Conservation (phyloP, 1,140 invertebrate genomes). For the Ips typographus region DNA sequence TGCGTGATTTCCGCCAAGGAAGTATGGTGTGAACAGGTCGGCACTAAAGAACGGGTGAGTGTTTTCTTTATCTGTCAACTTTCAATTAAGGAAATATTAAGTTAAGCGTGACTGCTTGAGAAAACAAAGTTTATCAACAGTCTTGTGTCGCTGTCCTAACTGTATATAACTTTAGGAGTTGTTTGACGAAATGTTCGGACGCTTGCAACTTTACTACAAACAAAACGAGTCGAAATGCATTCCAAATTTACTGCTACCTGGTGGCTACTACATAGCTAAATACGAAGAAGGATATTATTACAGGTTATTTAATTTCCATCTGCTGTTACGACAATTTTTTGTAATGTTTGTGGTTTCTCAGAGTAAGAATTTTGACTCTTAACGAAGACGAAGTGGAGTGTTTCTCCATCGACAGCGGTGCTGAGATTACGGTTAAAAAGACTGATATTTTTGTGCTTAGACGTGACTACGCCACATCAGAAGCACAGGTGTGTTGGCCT, state of each 20-base stretch:
- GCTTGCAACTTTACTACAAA: conserved; percentile 60
- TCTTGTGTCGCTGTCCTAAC: neutral
- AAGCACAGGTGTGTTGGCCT: conserved; percentile 58
- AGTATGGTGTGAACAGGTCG: conserved; percentile 48
- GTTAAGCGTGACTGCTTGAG: no score
- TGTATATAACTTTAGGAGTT: conserved; percentile 51
- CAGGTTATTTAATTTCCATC: conserved; percentile 7
- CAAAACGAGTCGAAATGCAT: conserved; percentile 26
- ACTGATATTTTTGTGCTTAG: conserved; percentile 57
- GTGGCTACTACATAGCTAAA: conserved; percentile 61
- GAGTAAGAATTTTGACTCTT: conserved; percentile 60
- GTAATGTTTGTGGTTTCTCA: conserved; percentile 49
- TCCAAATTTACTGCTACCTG: conserved; percentile 36
- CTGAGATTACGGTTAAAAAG: conserved; percentile 56
- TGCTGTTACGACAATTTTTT: neutral
- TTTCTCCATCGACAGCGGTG: conserved; percentile 66
- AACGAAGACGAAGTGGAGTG: conserved; percentile 52
- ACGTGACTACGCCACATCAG: conserved; percentile 57
- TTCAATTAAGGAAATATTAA: no score
- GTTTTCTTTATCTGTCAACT: conserved; percentile 12
- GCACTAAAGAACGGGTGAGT: conserved; percentile 46
- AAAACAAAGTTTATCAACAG: no score
- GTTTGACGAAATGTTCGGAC: conserved; percentile 55
- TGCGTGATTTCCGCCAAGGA: conserved; percentile 46
- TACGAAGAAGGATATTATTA: conserved; percentile 59